Base-by-base conservation (phyloP, 2,888 invertebrate genomes). In the Desoria tigrina region DNA sequence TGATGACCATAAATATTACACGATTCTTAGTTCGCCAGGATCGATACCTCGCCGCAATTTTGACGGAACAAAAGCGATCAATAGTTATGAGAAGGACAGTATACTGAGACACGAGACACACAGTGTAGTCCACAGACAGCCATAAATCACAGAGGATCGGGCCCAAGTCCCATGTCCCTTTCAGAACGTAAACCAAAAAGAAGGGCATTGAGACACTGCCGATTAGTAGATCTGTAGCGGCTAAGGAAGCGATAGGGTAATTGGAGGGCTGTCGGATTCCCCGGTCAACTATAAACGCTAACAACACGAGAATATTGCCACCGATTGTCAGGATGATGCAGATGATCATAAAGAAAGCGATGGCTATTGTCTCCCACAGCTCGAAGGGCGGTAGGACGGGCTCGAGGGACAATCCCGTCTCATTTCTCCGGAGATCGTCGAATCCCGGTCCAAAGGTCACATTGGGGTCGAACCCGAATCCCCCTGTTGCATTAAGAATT, bases 61-160 rank as follows among this genome's bases (percentile, higher is more conserved):
- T 97, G 6, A 99, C 98, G 32, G 97, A 97, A 81, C 98, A 98
- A 81, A 94, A 99, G 76, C 99, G 86, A 82, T 99, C 99, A 71
- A 98, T 93, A 32, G 99, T 99, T 78, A 99, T 99, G 70, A 98
- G 86, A 64, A 99, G 86, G 18, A 99, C 99, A 0, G 99, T 99
- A 81, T 99, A 99, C 81, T 99, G 98, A 9, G 98, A 99, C 28
- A 97, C 97, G 56, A 99, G 85, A 79, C 99, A 99, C 32, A 98
- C 98, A 23, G 98, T 98, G 83, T 99, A 99, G 82, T 99, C 99
- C 14, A 75, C 73, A 27, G 73, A 74, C 27, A 74, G 69, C 73
- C 73, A 74, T 53, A 72, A 63, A 66, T 72, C 69, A 70, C 71
- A 99, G 7, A 97, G 84, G 66, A 98, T 84, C 27, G 94, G 92